Percentiles rank a stretch among this genome's conserved stretches.
Evolutionary conservation across 2,797 vertebrate species (phyloP).

Genomic region (Arnoldichthys spilopterus): DNA sequence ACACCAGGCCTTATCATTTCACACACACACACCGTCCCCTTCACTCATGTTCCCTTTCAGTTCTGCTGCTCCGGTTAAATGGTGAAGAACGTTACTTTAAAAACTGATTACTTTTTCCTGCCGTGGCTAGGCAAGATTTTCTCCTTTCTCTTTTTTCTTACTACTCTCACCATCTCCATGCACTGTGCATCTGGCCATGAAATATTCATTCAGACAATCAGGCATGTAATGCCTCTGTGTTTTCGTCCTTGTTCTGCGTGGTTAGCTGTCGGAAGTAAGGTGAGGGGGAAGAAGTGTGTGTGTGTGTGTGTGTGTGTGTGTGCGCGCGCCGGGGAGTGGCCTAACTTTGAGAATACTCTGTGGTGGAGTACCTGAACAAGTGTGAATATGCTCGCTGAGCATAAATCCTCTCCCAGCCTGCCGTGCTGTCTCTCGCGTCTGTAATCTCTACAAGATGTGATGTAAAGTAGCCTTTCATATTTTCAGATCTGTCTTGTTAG

Average conservation of each 20-base stretch:
- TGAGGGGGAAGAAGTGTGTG: slow-evolving; percentile 4
- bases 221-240: slow-evolving; percentile 29
- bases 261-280: slow-evolving; percentile 14
- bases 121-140: slow-evolving; percentile 9
- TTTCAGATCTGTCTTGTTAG: not conserved
- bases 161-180: not conserved
- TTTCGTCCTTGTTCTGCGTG: slow-evolving; percentile 28
- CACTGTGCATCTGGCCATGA: not conserved
- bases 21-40: slow-evolving; percentile 2
- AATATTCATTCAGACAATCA: slow-evolving; percentile 34
- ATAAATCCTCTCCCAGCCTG: not conserved
- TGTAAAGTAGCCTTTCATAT: not conserved
- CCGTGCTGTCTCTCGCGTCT: not conserved
- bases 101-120: slow-evolving; percentile 20
- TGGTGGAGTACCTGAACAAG: not conserved
- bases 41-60: slow-evolving; percentile 9
- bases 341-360: not conserved
- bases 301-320: not conserved
- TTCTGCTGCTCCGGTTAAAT: slow-evolving; percentile 34
- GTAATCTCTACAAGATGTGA: not conserved
- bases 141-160: too few relatives aligned
- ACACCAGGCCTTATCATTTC: slow-evolving; percentile 22
- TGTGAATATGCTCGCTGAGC: too few relatives aligned
- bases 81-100: slow-evolving; percentile 3
- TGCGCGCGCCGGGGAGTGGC: not conserved